Conservation (phyloP, 2,113 vertebrate genomes). For the Tachysurus vachellii region DNA sequence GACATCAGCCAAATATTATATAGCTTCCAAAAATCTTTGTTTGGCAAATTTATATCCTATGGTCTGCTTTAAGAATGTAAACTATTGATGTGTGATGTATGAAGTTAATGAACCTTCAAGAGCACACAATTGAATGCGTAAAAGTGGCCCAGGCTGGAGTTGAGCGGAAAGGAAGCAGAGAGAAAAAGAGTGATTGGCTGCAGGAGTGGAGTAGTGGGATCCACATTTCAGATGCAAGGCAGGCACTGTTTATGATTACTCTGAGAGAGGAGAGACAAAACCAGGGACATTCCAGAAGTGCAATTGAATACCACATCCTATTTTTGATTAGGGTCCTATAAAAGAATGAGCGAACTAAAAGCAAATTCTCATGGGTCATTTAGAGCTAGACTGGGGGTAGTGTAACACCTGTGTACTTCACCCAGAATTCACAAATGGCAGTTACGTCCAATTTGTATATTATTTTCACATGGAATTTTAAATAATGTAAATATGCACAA, state of each 20-base stretch:
- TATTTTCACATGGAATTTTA: background rate
- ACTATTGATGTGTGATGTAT: background rate
- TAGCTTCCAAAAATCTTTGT: background rate
- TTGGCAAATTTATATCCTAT: background rate
- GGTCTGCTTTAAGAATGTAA: background rate
- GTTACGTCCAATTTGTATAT: background rate
- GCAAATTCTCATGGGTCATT: slow-evolving; percentile 38
- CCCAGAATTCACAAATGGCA: background rate
- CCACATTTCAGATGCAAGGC: slow-evolving; percentile 57
- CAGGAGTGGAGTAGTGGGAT: slow-evolving; percentile 46
- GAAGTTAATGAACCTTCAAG: background rate
- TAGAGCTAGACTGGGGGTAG: too few relatives aligned
- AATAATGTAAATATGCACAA: background rate
- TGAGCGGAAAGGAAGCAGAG: background rate
- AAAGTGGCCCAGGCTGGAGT: background rate
- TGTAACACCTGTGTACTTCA: background rate
- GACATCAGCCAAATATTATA: background rate
- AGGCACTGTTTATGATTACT: slow-evolving; percentile 58
- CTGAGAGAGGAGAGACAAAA: slow-evolving; percentile 48
- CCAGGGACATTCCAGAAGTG: slow-evolving; percentile 52
- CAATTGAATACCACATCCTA: slow-evolving; percentile 38
- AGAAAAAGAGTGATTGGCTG: slow-evolving; percentile 5
- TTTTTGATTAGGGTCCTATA: slow-evolving; percentile 27
- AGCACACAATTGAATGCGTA: background rate
- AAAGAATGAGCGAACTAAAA: slow-evolving; percentile 29